A percentile compares a stretch with the other conserved stretches of the same genome.
These are phyloP conservation scores for Notolepis coatsorum DNA, from an alignment of 2,797 vertebrate genomes.

Conservation along the genomic window DNA sequence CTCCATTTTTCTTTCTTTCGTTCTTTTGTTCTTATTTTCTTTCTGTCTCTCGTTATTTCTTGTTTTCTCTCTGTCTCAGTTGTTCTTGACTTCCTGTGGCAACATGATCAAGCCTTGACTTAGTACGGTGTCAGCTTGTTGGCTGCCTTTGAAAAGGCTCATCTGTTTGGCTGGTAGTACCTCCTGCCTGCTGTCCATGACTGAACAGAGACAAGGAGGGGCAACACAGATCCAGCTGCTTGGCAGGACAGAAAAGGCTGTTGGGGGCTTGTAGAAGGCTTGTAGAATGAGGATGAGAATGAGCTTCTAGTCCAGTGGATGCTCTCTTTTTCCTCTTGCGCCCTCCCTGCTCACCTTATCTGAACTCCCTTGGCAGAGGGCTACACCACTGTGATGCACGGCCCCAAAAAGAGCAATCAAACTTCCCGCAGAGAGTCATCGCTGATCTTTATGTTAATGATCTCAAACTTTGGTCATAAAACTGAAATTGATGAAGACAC, in stretches of 20 bases:
- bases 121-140: slow-evolving; percentile 72
- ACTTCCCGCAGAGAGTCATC: slow-evolving; percentile 41
- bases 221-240: slow-evolving; percentile 77
- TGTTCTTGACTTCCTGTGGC: no score
- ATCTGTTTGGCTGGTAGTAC: slow-evolving; percentile 69
- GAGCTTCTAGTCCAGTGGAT: slow-evolving; percentile 61
- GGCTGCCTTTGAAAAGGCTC: slow-evolving; percentile 70
- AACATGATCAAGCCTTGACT: slow-evolving; percentile 72
- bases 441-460: no score
- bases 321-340: slow-evolving; percentile 70
- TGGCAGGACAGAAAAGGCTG: slow-evolving; percentile 64
- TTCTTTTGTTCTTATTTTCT: no score
- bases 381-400: slow-evolving; percentile 44
- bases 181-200: slow-evolving; percentile 65
- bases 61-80: no score
- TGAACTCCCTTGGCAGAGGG: slow-evolving; percentile 56
- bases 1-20: no score
- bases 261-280: slow-evolving; percentile 56
- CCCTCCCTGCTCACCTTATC: slow-evolving; percentile 45
- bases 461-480: no score
- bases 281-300: slow-evolving; percentile 49
- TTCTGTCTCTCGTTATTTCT: no score
- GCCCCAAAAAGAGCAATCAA: slow-evolving; percentile 30
- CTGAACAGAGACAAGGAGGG: no score
- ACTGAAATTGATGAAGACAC: no score